Evolutionary conservation across 2,888 invertebrate species (phyloP).

Genomic region (Archaeoteleia sp.): DNA sequence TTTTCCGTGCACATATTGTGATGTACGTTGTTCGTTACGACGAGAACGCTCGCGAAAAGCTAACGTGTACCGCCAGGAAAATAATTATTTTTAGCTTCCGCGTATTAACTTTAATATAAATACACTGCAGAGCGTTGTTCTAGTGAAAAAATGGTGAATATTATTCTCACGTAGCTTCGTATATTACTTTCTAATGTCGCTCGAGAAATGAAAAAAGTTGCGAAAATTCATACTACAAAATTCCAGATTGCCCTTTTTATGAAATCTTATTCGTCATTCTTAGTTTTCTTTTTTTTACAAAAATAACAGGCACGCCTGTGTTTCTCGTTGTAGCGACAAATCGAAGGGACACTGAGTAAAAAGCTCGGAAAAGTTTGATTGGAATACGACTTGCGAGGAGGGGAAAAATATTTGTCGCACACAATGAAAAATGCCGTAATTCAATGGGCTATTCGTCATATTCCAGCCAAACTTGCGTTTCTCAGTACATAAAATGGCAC

Average conservation of each 20-base stretch:
- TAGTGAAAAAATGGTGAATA: slow-evolving; percentile 3
- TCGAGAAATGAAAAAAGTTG: slow-evolving; percentile 22
- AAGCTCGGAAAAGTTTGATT: not conserved
- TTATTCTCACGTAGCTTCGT: not conserved
- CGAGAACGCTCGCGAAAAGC: slow-evolving; percentile 2
- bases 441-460: not conserved
- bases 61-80: not conserved
- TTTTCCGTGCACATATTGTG: not conserved
- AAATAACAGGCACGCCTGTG: slow-evolving; percentile 54
- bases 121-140: not conserved
- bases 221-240: slow-evolving; percentile 18
- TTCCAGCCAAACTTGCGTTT: slow-evolving; percentile 6
- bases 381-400: not conserved
- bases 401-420: slow-evolving; percentile 1
- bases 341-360: slow-evolving; percentile 39
- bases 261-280: slow-evolving; percentile 19
- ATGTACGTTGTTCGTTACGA: not conserved
- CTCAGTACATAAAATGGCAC: slow-evolving; percentile 42
- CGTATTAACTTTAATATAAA: slow-evolving; percentile 4
- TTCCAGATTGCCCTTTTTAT: not conserved
- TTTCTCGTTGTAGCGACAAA: slow-evolving; percentile 52
- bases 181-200: slow-evolving; percentile 36
- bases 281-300: slow-evolving; percentile 41
- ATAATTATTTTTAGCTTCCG: not conserved
- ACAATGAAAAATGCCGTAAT: not conserved